Evolutionary conservation across 2,888 invertebrate genomes (phyloP), one percentile per base, ranked within the genome.

Genomic region (Alloscopus bannaensis): DNA sequence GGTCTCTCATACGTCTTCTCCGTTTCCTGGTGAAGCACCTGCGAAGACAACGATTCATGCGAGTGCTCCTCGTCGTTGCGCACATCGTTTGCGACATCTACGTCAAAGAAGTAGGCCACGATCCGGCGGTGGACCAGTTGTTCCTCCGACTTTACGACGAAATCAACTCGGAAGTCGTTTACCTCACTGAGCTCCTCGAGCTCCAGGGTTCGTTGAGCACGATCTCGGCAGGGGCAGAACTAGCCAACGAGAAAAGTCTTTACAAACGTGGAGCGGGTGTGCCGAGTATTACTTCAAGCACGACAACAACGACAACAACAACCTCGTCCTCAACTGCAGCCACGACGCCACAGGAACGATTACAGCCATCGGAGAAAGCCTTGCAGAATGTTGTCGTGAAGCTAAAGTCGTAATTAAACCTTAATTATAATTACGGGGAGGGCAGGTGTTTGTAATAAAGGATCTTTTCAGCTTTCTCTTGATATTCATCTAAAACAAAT

Each of bases 21-120:
- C 91, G 91, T 80, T 99, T 96, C 88, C 89, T 97, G n/a, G 91
- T 91, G 84, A 91, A 90, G 78, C 90, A 93, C 87, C 90, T 97
- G 65, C 92, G 94, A 40, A 94, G 94, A 87, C 90, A 92, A 68
- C 90, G 93, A 83, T 96, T 94, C 88, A 93, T 93, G 78, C 90
- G 93, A 76, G 91, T 93, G 8, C 88, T 97, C 0, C 90, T 94
- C 68, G 93, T 94, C 88, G 93, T 94, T 16, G 90, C 92, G 1
- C 92, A 93, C 88, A 90, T 92, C 22, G 91, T 97, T 78, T 88
- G 96, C 81, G 90, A 95, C 89, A 91, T 93, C 0, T 94, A 93
- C 88, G 93, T 93, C 86, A 91, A 91, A 72, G 90, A 90, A 86
- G 88, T 93, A n/a, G 90, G 91, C 82, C 88, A 90, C 86, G 91